Conservation (phyloP, 2,888 invertebrate species). For the Dasysyrphus tricinctus region DNA sequence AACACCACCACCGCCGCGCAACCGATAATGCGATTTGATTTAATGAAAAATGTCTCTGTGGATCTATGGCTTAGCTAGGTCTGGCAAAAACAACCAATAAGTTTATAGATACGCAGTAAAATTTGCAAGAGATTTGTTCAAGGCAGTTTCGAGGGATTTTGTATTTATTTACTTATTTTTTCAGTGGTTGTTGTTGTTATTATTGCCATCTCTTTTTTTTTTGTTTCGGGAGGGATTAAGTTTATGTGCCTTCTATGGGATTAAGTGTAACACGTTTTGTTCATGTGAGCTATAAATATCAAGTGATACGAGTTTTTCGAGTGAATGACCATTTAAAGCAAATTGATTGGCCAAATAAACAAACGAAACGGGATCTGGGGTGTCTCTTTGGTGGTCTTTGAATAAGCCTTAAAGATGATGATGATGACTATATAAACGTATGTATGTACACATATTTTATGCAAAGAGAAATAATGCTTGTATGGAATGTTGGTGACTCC, state of each 20-base stretch:
- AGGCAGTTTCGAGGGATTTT: constrained; percentile 49
- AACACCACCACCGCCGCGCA: neutral
- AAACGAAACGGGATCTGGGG: constrained; percentile 3
- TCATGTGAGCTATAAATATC: constrained; percentile 45
- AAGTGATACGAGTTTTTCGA: constrained; percentile 39
- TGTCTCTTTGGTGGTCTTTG: constrained; percentile 9
- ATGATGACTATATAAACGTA: neutral
- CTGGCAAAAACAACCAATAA: constrained; percentile 23
- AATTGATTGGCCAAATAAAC: constrained; percentile 52
- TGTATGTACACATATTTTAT: neutral
- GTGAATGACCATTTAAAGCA: constrained; percentile 70
- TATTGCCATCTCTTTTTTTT: constrained; percentile 3
- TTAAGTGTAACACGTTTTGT: constrained; percentile 63
- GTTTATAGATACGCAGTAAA: constrained; percentile 31
- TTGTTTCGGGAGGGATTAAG: constrained; percentile 18
- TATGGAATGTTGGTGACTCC: constrained; percentile 27
- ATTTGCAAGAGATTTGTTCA: constrained; percentile 47
- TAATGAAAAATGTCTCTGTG: constrained; percentile 43
- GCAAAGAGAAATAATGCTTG: constrained; percentile 3
- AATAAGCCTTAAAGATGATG: constrained; percentile 1
- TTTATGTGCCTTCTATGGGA: constrained; percentile 50
- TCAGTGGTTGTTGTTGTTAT: neutral
- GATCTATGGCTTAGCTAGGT: neutral
- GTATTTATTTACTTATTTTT: constrained; percentile 3
- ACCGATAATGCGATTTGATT: constrained; percentile 59